Evolutionary conservation across 1,140 invertebrate genomes (phyloP).

Genomic region (Papilio helenus): DNA sequence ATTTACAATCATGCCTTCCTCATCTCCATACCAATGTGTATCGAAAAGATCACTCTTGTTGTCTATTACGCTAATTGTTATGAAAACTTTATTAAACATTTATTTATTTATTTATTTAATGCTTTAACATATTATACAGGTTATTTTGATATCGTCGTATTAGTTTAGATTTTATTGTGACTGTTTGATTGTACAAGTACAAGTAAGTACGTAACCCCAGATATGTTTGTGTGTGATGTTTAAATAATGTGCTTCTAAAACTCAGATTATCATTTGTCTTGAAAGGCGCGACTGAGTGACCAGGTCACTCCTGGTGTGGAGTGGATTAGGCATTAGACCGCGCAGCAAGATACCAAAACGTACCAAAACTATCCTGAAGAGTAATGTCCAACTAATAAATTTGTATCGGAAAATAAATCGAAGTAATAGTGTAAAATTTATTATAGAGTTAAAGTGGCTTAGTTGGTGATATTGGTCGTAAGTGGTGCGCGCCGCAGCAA

Average conservation of each 20-base stretch:
- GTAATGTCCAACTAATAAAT: slow-evolving; percentile 25
- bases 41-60: slow-evolving; percentile 20
- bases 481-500: neutral
- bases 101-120: too few relatives aligned
- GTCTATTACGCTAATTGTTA: slow-evolving; percentile 26
- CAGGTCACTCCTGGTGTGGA: neutral
- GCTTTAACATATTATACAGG: too few relatives aligned
- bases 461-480: slow-evolving; percentile 32
- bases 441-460: neutral
- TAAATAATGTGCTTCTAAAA: neutral
- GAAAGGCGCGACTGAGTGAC: neutral
- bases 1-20: slow-evolving; percentile 33
- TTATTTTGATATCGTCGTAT: neutral
- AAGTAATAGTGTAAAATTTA: slow-evolving; percentile 32
- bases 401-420: slow-evolving; percentile 19
- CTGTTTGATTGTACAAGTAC: too few relatives aligned
- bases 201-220: neutral
- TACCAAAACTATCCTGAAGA: neutral
- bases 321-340: neutral
- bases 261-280: neutral
- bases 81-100: neutral
- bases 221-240: too few relatives aligned
- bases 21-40: slow-evolving; percentile 29
- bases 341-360: neutral
- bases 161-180: too few relatives aligned